phyloP scores from a whole-genome alignment of 2,888 invertebrate genomes.

The Andricus curvator region DNA sequence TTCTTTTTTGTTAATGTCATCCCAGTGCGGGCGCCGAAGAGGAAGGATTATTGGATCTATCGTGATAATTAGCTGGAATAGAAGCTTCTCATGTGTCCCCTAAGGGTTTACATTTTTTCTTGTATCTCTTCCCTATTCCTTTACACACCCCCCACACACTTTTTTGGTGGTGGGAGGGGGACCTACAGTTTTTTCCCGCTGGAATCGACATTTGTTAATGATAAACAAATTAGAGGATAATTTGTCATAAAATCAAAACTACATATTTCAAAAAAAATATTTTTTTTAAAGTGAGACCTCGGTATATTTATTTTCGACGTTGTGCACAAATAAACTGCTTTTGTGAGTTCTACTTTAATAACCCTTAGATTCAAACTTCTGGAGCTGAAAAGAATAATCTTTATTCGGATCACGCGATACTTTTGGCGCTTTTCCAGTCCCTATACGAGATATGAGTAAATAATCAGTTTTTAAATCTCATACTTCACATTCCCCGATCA shows the following conservation, averaged over 20 bases:
- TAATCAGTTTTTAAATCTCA: constrained; percentile 30
- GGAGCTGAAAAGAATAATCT: constrained; percentile 31
- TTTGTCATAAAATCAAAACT: too few relatives aligned
- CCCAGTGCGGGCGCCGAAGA: neutral
- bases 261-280: too few relatives aligned
- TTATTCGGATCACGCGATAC: constrained; percentile 38
- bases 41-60: constrained; percentile 30
- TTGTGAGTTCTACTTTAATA: constrained; percentile 32
- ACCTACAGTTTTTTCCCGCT: too few relatives aligned
- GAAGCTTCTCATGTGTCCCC: too few relatives aligned
- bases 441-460: constrained; percentile 38
- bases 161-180: too few relatives aligned
- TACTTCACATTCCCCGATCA: constrained; percentile 9
- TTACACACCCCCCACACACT: too few relatives aligned
- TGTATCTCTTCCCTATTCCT: too few relatives aligned
- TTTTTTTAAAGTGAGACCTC: neutral
- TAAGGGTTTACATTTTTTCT: too few relatives aligned
- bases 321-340: neutral
- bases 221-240: neutral
- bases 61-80: too few relatives aligned
- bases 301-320: neutral
- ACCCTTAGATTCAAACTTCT: constrained; percentile 35
- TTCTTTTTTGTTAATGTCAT: constrained; percentile 20
- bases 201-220: neutral
- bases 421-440: constrained; percentile 25